Base-by-base conservation (phyloP, 2,797 vertebrate species). In the Danio choprae region DNA sequence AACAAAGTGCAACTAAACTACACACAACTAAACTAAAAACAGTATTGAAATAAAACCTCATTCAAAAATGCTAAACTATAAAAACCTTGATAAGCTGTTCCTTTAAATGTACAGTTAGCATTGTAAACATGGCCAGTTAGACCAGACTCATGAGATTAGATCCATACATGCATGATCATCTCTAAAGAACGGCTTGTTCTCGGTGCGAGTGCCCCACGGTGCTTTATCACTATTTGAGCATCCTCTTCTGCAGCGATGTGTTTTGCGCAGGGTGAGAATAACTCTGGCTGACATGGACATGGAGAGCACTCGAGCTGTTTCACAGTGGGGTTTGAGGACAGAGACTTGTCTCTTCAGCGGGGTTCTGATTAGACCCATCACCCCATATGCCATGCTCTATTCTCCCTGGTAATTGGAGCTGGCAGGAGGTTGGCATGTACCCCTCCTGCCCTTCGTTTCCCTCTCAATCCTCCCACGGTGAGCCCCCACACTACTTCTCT, bases 381-480 rank as follows among this genome's bases (percentile, higher is more conserved):
- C 91, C 92, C 91, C 87, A 83, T 86, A 86, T 91, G 91, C 89
- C 89, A 93, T 87, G 89, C 91, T 93, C 89, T 90, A 88, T 92
- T 93, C 92, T 89, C 88, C 87, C 87, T 92, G 87, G 91, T 93
- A 94, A 94, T 94, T 94, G 92, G 90, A 93, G 92, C 90, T 94
- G 92, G 93, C 92, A 92, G 93, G 92, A 93, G 92, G 92, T 89
- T 92, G 91, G 90, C 91, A 92, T 90, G 87, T 85, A 86, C 82
- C 84, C 90, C 88, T 86, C 86, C 84, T 51, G 78, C 80, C 62
- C 83, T 80, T 84, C 79, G 83, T 77, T 79, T 81, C 84, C 77
- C 36, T 51, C 63, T 63, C 58, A 77, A 83, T 81, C 69, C 79
- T 72, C 79, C 81, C 79, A 71, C 13, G 48, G 73, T 81, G 48